Percentiles rank a stretch among this genome's conserved stretches.
These are phyloP conservation scores for Xiphydria camelus DNA, from an alignment of 2,888 invertebrate species.

Conservation along the genomic window DNA sequence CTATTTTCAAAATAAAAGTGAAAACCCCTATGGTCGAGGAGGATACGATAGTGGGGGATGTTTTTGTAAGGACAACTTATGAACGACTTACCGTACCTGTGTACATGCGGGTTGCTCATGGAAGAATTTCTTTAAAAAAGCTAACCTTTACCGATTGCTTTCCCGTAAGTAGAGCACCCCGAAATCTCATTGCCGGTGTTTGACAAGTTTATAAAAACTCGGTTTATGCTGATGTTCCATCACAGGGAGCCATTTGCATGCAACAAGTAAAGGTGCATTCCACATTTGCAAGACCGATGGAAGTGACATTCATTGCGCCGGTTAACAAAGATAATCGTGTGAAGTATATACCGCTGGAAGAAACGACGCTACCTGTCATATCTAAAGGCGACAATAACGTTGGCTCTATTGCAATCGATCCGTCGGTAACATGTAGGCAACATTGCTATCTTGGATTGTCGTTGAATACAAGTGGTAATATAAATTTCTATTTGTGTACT, in stretches of 20 bases:
- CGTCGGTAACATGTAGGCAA: slow-evolving; percentile 71
- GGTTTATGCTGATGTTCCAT: too few relatives aligned
- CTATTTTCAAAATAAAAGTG: slow-evolving; percentile 73
- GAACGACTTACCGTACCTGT: slow-evolving; percentile 74
- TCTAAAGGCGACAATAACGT: slow-evolving; percentile 56
- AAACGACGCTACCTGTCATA: slow-evolving; percentile 47
- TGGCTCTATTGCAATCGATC: slow-evolving; percentile 70
- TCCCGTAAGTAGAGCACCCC: slow-evolving; percentile 78
- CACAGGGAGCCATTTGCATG: slow-evolving; percentile 76
- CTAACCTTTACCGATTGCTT: slow-evolving; percentile 78
- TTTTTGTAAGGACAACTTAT: slow-evolving; percentile 73
- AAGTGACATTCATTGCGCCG: slow-evolving; percentile 69
- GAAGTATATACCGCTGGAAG: slow-evolving; percentile 51
- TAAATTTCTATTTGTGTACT: slow-evolving; percentile 12
- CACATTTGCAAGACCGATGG: slow-evolving; percentile 79
- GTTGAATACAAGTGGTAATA: slow-evolving; percentile 66
- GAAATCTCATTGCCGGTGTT: too few relatives aligned
- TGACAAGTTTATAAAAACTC: too few relatives aligned
- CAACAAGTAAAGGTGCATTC: slow-evolving; percentile 80
- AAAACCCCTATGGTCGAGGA: slow-evolving; percentile 71
- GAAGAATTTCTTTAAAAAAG: slow-evolving; percentile 64
- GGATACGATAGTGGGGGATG: slow-evolving; percentile 69
- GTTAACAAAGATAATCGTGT: slow-evolving; percentile 56
- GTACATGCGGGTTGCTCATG: slow-evolving; percentile 74
- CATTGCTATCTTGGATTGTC: slow-evolving; percentile 79